These are phyloP conservation scores for Panzeria rudis DNA, from an alignment of 2,888 invertebrate genomes.

Conservation along the genomic window DNA sequence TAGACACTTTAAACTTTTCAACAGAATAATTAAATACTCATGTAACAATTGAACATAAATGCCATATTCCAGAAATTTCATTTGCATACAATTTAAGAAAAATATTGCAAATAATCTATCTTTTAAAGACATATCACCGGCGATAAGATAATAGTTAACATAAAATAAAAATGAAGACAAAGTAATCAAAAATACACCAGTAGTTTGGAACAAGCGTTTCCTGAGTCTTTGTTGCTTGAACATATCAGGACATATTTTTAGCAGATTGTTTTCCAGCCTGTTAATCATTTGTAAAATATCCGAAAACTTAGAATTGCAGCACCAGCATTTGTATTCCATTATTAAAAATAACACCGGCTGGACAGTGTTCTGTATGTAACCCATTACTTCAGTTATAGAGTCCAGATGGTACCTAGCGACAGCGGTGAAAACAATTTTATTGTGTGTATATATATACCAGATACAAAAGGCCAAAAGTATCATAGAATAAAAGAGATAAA, in stretches of 20 bases:
- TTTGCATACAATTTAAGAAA: constrained; percentile 32
- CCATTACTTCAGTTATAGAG: constrained; percentile 4
- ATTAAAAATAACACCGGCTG: background rate
- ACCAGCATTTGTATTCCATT: constrained; percentile 25
- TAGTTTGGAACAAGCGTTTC: background rate
- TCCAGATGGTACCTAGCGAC: background rate
- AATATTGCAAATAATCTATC: background rate
- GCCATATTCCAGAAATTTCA: constrained; percentile 50
- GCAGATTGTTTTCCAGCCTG: constrained; percentile 32
- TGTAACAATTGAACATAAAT: background rate
- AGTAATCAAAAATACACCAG: background rate
- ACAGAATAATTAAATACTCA: constrained; percentile 17
- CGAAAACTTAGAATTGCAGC: background rate
- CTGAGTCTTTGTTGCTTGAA: background rate
- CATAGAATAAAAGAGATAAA: background rate
- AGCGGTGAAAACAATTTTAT: background rate
- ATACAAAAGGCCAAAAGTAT: background rate
- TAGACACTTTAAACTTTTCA: background rate
- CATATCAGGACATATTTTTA: background rate
- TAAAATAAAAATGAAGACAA: background rate
- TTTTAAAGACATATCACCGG: background rate
- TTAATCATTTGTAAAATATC: constrained; percentile 4
- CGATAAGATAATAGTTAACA: constrained; percentile 9
- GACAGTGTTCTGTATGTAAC: constrained; percentile 28
- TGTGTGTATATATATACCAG: background rate